A percentile compares a stretch with the other conserved stretches of the same genome.
Conservation (phyloP, 2,797 vertebrate genomes). For the Streptopelia turtur region DNA sequence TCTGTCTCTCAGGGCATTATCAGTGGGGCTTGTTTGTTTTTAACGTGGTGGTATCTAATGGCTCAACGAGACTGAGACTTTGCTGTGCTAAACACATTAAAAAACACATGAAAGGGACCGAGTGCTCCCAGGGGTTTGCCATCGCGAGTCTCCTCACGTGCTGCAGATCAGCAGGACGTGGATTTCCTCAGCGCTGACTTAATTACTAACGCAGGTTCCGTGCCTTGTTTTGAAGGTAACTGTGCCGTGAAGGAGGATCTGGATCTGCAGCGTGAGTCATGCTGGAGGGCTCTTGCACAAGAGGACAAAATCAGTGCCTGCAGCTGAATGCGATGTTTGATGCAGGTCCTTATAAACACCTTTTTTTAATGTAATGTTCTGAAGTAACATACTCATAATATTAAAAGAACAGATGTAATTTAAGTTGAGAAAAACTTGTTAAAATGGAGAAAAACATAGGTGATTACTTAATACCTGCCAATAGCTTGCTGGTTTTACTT, state of each 20-base stretch:
- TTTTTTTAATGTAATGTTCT: neutral
- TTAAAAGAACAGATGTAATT: neutral
- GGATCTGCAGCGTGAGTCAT: neutral
- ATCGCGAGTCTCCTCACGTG: accelerated
- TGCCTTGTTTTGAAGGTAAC: slow-evolving; percentile 27
- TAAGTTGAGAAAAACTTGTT: neutral
- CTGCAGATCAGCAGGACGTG: slow-evolving; percentile 1
- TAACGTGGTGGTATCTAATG: accelerated
- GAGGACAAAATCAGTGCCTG: neutral
- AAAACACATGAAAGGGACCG: accelerated
- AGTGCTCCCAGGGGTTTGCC: neutral
- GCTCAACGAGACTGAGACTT: neutral
- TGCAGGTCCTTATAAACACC: neutral
- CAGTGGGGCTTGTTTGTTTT: neutral
- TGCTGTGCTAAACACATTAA: accelerated
- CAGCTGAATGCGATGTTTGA: accelerated
- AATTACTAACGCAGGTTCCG: neutral
- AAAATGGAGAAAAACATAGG: neutral
- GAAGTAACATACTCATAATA: neutral
- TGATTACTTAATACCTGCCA: accelerated
- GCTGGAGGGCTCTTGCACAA: neutral
- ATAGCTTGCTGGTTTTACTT: neutral
- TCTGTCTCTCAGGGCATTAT: neutral
- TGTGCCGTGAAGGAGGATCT: neutral
- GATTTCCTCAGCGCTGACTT: slow-evolving; percentile 39